Evolutionary conservation across 2,888 invertebrate genomes (phyloP), one percentile per base, ranked within the genome.

Genomic region (Eupithecia centaureata): DNA sequence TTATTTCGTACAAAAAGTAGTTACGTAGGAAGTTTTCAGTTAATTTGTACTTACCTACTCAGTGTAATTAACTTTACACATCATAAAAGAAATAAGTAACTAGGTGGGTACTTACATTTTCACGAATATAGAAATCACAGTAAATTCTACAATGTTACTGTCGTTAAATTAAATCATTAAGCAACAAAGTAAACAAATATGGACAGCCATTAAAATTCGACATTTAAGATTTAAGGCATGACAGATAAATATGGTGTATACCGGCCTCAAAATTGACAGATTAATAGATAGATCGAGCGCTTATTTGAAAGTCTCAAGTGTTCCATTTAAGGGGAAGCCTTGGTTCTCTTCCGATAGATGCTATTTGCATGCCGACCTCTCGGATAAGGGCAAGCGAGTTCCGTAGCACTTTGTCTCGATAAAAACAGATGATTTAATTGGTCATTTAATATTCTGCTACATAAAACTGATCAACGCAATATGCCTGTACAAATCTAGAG

Each of bases 291-390:
- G 12, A 67, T 35, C 5, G 57, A 51, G 54, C 59, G 63, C 51
- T 74, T 65, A 73, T 76, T 82, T 80, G 77, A 81, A 78, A 81
- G 75, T 75, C 70, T 66, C 70, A n/a, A n/a, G n/a, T 73, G 69
- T 27, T 77, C 74, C 79, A 76, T 76, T 83, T 79, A 83, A 72
- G 72, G 70, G 32, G 61, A 68, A 77, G 74, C 89, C 89, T 89
- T 87, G 86, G 75, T 76, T 76, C 62, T 71, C 83, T 88, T 89
- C 89, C 89, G 85, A 88, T 88, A 85, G 86, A 85, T 82, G 79
- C 78, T 77, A 86, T 89, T 89, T 88, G 88, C 89, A 88, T 88
- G 82, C 79, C 81, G 79, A 77, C 81, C 82, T 78, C 75, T 74
- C 76, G 71, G 72, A 73, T 66, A 66, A 73, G 74, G 78, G 62